A percentile compares a stretch with the other conserved stretches of the same genome.
phyloP scores from a whole-genome alignment of 1,140 invertebrate species.

The Trissolcus basalis region DNA sequence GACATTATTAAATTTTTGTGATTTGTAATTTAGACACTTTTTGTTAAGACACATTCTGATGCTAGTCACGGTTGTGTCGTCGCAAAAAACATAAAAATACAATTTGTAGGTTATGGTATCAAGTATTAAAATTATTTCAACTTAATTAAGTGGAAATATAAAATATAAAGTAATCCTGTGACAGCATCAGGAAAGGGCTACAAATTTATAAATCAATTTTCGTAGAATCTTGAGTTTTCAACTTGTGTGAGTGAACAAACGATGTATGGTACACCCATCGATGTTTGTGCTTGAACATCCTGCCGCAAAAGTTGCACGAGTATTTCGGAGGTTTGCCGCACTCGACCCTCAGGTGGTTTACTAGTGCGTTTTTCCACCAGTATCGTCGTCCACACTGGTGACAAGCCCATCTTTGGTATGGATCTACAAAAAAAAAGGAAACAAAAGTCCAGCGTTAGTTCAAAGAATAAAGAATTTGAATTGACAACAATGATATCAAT shows the following conservation, averaged over 20 bases:
- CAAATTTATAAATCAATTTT: too few species aligned
- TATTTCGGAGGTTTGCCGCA: constrained; percentile 78
- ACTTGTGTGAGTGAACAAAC: constrained; percentile 61
- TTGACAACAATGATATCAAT: neutral
- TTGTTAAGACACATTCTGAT: too few species aligned
- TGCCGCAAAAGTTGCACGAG: constrained; percentile 75
- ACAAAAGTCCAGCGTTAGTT: neutral
- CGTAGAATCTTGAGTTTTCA: too few species aligned
- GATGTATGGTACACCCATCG: constrained; percentile 72
- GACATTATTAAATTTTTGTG: too few species aligned
- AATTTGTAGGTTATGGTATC: too few species aligned
- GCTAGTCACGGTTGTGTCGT: too few species aligned
- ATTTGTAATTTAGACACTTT: too few species aligned
- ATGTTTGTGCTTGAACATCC: constrained; percentile 77
- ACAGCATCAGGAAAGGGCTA: too few species aligned
- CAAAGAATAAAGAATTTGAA: neutral
- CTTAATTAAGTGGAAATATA: too few species aligned
- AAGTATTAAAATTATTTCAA: too few species aligned
- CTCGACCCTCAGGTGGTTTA: constrained; percentile 77
- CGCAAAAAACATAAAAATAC: too few species aligned
- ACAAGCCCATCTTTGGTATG: constrained; percentile 65
- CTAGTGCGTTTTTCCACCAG: constrained; percentile 74
- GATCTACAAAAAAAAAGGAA: constrained; percentile 56
- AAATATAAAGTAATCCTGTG: too few species aligned
- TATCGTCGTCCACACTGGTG: constrained; percentile 73